Percentiles rank a stretch among this genome's conserved stretches.
Evolutionary conservation across 2,888 invertebrate species (phyloP).

Genomic region (Dinocampus coccinellae): DNA sequence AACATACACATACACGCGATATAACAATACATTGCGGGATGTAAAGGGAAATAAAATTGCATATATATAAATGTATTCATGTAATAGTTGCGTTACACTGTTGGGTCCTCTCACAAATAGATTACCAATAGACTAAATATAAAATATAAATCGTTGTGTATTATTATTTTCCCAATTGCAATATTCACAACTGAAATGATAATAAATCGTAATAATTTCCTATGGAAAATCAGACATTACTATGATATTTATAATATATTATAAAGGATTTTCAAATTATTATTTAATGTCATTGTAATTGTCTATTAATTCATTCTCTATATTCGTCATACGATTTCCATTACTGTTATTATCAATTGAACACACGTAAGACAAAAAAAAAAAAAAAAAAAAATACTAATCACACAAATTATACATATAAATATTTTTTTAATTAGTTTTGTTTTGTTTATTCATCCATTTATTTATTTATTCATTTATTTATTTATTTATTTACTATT

Average conservation of each 20-base stretch:
- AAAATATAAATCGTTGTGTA: background rate
- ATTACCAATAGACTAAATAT: slow-evolving; percentile 22
- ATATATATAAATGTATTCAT: slow-evolving; percentile 30
- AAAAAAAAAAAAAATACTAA: background rate
- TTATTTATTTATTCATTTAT: no score
- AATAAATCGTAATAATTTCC: slow-evolving; percentile 14
- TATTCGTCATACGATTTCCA: background rate
- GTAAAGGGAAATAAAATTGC: slow-evolving; percentile 57
- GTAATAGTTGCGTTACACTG: slow-evolving; percentile 37
- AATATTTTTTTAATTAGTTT: no score
- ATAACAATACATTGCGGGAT: slow-evolving; percentile 51
- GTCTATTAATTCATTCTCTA: background rate
- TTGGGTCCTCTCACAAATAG: slow-evolving; percentile 33
- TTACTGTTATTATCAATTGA: background rate
- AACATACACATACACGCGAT: slow-evolving; percentile 33
- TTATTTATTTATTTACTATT: no score
- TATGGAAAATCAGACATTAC: background rate
- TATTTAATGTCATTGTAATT: background rate
- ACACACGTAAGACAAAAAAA: background rate
- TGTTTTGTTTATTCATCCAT: no score
- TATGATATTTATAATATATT: background rate
- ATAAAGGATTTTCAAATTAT: background rate
- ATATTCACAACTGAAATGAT: background rate
- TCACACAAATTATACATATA: no score
- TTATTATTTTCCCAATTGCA: no score